A percentile compares a stretch with the other conserved stretches of the same genome.
phyloP scores from a whole-genome alignment of 2,888 invertebrate species.

The Chironomus riparius region DNA sequence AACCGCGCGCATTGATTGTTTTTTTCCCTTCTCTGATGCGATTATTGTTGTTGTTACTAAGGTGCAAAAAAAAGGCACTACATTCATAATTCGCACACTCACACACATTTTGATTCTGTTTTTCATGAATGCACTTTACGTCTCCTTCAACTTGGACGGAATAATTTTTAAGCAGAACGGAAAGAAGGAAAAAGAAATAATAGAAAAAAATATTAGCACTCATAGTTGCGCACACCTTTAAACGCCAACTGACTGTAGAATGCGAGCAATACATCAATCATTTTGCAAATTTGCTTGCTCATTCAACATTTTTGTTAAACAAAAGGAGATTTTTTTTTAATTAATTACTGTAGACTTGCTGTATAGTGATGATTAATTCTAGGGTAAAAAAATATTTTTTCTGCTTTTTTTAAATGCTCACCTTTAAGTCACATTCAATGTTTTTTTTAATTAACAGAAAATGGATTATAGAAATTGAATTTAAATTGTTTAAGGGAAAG shows the following conservation, averaged over 20 bases:
- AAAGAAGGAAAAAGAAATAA: too few species aligned
- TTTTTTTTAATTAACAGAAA: background rate
- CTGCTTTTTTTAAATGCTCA: too few species aligned
- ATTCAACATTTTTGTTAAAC: constrained; percentile 6
- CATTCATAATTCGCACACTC: too few species aligned
- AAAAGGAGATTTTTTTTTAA: background rate
- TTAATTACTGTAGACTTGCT: background rate
- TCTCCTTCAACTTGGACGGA: too few species aligned
- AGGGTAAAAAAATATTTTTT: background rate
- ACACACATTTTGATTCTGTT: background rate
- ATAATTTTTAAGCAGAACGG: too few species aligned
- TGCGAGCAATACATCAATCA: constrained; percentile 26
- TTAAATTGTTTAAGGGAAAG: background rate
- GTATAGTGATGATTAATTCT: background rate
- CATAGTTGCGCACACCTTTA: too few species aligned
- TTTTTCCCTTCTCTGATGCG: background rate
- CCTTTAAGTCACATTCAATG: too few species aligned
- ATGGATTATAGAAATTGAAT: background rate
- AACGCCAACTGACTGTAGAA: background rate
- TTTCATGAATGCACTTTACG: too few species aligned
- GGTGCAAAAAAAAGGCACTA: background rate
- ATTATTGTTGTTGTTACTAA: background rate
- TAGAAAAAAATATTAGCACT: background rate
- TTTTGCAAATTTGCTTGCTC: constrained; percentile 20
- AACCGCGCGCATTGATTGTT: background rate